Conservation (phyloP, 2,888 invertebrate species). For the Himalopsyche japonica region DNA sequence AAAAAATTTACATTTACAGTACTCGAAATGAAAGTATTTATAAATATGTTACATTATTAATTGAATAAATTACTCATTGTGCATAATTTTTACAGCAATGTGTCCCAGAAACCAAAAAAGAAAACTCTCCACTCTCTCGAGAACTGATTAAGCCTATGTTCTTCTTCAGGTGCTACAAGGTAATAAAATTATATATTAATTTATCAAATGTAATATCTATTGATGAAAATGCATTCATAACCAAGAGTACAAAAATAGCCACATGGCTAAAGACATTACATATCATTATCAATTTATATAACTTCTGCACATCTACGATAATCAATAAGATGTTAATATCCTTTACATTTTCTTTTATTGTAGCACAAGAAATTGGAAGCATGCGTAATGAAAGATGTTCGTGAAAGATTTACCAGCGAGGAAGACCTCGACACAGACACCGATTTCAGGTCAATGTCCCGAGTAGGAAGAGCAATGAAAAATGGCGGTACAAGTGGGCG, state of each 20-base stretch:
- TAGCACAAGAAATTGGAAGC: constrained; percentile 72
- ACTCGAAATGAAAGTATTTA: too few species aligned
- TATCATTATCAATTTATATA: too few species aligned
- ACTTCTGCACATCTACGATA: too few species aligned
- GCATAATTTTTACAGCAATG: constrained; percentile 62
- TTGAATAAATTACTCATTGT: not conserved
- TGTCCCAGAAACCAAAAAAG: constrained; percentile 67
- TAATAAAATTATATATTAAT: constrained; percentile 40
- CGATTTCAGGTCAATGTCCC: constrained; percentile 59
- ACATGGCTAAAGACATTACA: too few species aligned
- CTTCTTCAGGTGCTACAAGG: constrained; percentile 75
- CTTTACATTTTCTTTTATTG: not conserved
- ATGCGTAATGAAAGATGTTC: constrained; percentile 72
- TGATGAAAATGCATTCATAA: too few species aligned
- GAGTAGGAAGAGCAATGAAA: constrained; percentile 58
- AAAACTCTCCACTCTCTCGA: constrained; percentile 64
- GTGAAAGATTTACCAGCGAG: constrained; percentile 65
- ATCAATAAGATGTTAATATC: too few species aligned
- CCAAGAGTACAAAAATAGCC: too few species aligned
- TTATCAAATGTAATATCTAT: too few species aligned
- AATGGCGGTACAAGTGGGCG: constrained; percentile 48
- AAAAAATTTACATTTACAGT: too few species aligned
- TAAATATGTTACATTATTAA: too few species aligned
- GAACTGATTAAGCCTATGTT: constrained; percentile 71
- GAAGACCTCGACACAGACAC: constrained; percentile 61